phyloP scores from a whole-genome alignment of 1,140 invertebrate genomes.

The Apis dorsata region DNA sequence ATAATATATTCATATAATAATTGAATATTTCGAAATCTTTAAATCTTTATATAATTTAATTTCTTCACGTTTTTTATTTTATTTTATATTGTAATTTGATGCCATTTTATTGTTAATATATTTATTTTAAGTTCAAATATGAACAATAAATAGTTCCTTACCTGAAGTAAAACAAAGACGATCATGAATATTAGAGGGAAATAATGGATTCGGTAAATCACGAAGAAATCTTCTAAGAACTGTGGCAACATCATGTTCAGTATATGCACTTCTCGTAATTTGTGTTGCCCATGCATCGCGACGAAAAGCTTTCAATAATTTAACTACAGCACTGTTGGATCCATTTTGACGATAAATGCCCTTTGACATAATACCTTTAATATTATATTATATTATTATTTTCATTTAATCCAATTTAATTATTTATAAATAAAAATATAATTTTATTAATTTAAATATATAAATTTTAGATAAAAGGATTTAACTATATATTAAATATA shows the following conservation, averaged over 20 bases:
- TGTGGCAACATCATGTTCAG: constrained; percentile 92
- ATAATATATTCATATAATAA: neutral
- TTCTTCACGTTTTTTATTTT: neutral
- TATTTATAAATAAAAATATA: no score
- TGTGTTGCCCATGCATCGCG: constrained; percentile 91
- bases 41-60: neutral
- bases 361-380: constrained; percentile 87
- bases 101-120: neutral
- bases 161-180: constrained; percentile 77
- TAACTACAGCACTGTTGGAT: constrained; percentile 86
- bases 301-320: constrained; percentile 87
- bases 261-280: constrained; percentile 86
- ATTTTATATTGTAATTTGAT: no score
- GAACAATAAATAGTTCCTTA: constrained; percentile 6
- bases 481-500: neutral
- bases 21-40: neutral
- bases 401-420: neutral
- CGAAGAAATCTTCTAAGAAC: constrained; percentile 92
- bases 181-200: constrained; percentile 82
- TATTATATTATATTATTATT: neutral
- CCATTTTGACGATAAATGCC: constrained; percentile 93
- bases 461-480: neutral
- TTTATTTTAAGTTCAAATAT: no score
- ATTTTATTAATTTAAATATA: neutral
- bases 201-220: constrained; percentile 87